Base-by-base conservation (phyloP, 2,888 invertebrate species). In the Pycnomerus fuliginosus region DNA sequence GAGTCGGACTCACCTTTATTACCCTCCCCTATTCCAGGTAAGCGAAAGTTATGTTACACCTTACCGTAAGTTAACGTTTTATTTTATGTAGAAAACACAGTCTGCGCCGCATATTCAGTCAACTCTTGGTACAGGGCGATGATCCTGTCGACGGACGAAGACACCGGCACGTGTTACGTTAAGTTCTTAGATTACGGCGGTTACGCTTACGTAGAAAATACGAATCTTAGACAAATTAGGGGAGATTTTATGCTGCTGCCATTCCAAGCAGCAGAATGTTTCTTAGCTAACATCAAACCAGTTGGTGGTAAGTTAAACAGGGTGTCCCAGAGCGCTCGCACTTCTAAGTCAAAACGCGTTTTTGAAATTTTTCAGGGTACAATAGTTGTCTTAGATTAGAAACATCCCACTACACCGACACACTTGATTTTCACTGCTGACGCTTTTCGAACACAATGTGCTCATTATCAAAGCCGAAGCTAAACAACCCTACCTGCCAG, bases 261-360 rank as follows among this genome's bases (percentile, higher is more conserved):
- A 37, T 98, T 98, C 82, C 97, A 98, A 81, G 93, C 97, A 43
- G 87, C 91, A 32, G 98, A 99, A 77, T 93, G 96, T 68, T 82
- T 87, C 69, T 76, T 99, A 65, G 92, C 92, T n/a, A 86, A 92
- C 73, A 80, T 96, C 59, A 82, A 82, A 71, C 90, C 94, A 41
- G 76, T 81, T 36, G 60, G 27, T 66, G 85, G 91, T 85, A 72
- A 71, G 69, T 67, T 24, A 8, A 20, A 20, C 5, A 20, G 5
- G n/a, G n/a, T n/a, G n/a, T n/a, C n/a, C n/a, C n/a, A n/a, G n/a
- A n/a, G n/a, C n/a, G n/a, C n/a, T n/a, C n/a, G n/a, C n/a, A n/a
- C n/a, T n/a, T n/a, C n/a, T n/a, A n/a, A n/a, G n/a, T n/a, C n/a
- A n/a, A n/a, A n/a, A n/a, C n/a, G n/a, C n/a, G n/a, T n/a, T n/a